phyloP scores from a whole-genome alignment of 1,140 invertebrate species.

The Nixonia krombeini region DNA sequence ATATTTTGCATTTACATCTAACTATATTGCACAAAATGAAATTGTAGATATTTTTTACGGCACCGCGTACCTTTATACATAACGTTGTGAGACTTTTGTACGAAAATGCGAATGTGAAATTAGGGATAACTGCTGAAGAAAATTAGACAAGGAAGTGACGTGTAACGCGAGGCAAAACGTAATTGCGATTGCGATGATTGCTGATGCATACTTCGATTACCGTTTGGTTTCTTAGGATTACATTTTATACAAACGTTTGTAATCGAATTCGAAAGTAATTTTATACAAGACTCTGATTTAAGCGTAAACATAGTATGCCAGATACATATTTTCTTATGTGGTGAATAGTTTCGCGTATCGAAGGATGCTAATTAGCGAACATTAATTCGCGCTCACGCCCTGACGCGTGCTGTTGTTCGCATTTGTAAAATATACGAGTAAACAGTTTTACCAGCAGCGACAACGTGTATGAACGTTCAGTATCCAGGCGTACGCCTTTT shows the following conservation, averaged over 20 bases:
- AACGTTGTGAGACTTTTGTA: conserved; percentile 40
- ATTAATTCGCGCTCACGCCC: too few species aligned
- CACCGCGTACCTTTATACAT: conserved; percentile 24
- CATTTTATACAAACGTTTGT: not conserved
- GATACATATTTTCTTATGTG: not conserved
- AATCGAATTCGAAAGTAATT: not conserved
- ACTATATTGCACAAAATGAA: conserved; percentile 25
- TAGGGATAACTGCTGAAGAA: conserved; percentile 1
- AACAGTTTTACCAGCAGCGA: conserved; percentile 67
- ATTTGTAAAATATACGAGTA: conserved; percentile 34
- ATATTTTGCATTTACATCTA: conserved; percentile 45
- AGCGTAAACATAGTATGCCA: not conserved
- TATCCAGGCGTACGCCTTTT: conserved; percentile 61
- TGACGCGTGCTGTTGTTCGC: not conserved
- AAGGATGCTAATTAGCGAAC: too few species aligned
- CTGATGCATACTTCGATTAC: not conserved
- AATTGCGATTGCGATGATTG: conserved; percentile 1
- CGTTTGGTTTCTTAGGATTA: not conserved
- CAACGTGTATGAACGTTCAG: conserved; percentile 67
- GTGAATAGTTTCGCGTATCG: not conserved
- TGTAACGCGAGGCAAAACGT: not conserved
- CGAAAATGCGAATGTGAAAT: conserved; percentile 10
- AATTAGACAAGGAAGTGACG: not conserved
- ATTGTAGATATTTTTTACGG: conserved; percentile 55
- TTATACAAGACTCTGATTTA: not conserved